A percentile compares a stretch with the other conserved stretches of the same genome.
These are phyloP conservation scores for Heliconius hermathena DNA, from an alignment of 1,140 invertebrate species.

Conservation along the genomic window DNA sequence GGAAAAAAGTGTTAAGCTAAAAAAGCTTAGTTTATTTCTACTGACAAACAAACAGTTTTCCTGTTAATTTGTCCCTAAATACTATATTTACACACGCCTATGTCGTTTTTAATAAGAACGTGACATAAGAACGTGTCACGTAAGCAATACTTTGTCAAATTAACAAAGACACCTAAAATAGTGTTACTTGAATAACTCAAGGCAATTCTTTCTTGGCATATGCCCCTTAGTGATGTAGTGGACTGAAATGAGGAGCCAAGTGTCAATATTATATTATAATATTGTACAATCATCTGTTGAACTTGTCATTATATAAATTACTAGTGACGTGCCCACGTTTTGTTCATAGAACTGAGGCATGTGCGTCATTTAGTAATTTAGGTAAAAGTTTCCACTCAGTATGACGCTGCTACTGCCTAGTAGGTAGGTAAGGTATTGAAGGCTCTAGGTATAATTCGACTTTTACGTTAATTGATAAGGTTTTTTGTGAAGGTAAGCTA, in stretches of 20 bases:
- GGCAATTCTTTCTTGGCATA: constrained; percentile 9
- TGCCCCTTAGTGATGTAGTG: not conserved
- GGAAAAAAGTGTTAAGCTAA: too few species aligned
- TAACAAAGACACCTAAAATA: not conserved
- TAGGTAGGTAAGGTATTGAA: too few species aligned
- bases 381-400: constrained; percentile 9
- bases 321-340: not conserved
- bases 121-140: not conserved
- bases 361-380: constrained; percentile 7
- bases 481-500: too few species aligned
- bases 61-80: not conserved
- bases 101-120: not conserved
- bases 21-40: too few species aligned
- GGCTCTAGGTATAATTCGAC: not conserved
- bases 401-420: not conserved
- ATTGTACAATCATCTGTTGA: constrained; percentile 7
- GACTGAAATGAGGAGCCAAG: constrained; percentile 15
- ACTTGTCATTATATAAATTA: constrained; percentile 10
- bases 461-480: not conserved
- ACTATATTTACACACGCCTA: not conserved
- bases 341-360: not conserved
- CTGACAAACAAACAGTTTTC: too few species aligned
- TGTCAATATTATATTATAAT: constrained; percentile 7
- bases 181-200: constrained; percentile 9
- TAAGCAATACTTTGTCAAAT: not conserved